Evolutionary conservation across 2,888 invertebrate genomes (phyloP), one percentile per base, ranked within the genome.

Genomic region (Chaitophorus viminalis): DNA sequence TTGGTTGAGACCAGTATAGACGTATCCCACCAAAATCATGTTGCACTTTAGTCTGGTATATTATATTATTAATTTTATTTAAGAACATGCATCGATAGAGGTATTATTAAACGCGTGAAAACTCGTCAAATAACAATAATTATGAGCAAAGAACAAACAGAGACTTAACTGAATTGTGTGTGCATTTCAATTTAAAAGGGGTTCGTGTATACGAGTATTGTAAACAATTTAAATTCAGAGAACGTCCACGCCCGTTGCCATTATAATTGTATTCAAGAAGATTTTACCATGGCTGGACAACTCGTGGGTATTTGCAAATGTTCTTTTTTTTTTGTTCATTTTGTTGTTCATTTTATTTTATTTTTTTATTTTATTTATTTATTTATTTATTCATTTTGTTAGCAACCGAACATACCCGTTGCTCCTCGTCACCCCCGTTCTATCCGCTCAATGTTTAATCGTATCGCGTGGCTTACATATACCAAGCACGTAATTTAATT

Each of bases 401-500:
- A n/a, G 36, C 52, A 31, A 52, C 21, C 76, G 60, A 60, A 60
- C 8, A 1, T 29, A 52, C 76, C 29, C 46, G 29, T 75, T 76
- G 17, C 2, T 25, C 75, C 46, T 14, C 2, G 1, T 14, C 46
- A 11, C 11, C 46, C 14, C 46, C 2, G 1, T 46, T 3, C 14
- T 46, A 25, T 9, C 8, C 77, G 25, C 36, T 46, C 14, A 60
- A n/a, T 60, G 60, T 79, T 39, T 79, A 79, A 79, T 65, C 79
- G 79, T 65, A 33, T 18, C 18, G 60, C 36, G 14, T 14, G 33
- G 79, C 60, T 79, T 79, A 65, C 65, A 79, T 65, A 79, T 65
- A 79, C 79, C 79, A 36, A 65, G 79, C 79, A 65, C 79, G 79
- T 65, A 65, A 79, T 79, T 79, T 60, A 79, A 79, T 79, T 79